Conservation (phyloP, 2,888 invertebrate genomes). For the Ennomos fuscantarius region DNA sequence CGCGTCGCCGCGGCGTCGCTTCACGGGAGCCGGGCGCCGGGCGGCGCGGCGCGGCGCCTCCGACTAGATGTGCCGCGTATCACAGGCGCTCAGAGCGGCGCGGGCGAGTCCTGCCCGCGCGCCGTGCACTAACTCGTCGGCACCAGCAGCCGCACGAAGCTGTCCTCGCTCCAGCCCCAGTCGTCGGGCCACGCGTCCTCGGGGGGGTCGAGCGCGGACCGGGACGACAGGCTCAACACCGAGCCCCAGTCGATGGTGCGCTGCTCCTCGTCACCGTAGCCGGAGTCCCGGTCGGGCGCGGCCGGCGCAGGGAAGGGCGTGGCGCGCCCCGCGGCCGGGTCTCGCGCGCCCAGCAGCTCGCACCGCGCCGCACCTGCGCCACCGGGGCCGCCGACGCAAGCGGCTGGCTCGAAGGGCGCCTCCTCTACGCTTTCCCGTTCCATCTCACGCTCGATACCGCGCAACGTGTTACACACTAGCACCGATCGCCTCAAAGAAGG, state of each 20-base stretch:
- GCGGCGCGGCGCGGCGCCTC: slow-evolving; percentile 60
- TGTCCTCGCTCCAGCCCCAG: slow-evolving; percentile 87
- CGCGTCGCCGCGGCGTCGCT: slow-evolving; percentile 56
- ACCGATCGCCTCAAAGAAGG: slow-evolving; percentile 95
- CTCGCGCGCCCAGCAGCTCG: slow-evolving; percentile 82
- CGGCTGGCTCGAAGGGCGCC: slow-evolving; percentile 81
- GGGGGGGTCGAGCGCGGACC: slow-evolving; percentile 93
- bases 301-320: slow-evolving; percentile 88
- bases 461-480: slow-evolving; percentile 96
- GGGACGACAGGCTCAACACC: slow-evolving; percentile 93
- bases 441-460: slow-evolving; percentile 95
- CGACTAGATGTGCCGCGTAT: slow-evolving; percentile 69
- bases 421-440: slow-evolving; percentile 88
- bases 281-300: slow-evolving; percentile 88
- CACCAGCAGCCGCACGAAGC: slow-evolving; percentile 89
- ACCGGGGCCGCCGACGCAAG: slow-evolving; percentile 66
- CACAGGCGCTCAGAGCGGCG: slow-evolving; percentile 79
- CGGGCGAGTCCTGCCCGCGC: slow-evolving; percentile 81
- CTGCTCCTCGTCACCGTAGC: slow-evolving; percentile 91
- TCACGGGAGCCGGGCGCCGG: slow-evolving; percentile 47
- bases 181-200: slow-evolving; percentile 90
- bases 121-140: slow-evolving; percentile 87
- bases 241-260: slow-evolving; percentile 96
- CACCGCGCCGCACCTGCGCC: slow-evolving; percentile 84
- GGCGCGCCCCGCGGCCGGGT: slow-evolving; percentile 85